Percentiles rank a stretch among this genome's conserved stretches.
These are phyloP conservation scores for Nysson spinosus DNA, from an alignment of 2,888 invertebrate species.

Conservation along the genomic window DNA sequence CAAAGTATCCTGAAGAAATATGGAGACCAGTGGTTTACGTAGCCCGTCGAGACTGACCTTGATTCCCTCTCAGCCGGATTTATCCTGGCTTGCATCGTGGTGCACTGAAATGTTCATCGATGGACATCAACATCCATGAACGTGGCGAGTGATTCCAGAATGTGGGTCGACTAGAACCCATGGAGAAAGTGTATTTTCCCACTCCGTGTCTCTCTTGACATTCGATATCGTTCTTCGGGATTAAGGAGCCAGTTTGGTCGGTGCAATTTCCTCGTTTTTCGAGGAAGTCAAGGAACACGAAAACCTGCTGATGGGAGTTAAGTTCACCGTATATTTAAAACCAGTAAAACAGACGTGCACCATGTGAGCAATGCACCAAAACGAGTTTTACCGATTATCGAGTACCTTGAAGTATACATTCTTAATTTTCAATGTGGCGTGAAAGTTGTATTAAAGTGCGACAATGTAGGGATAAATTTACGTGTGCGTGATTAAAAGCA, in stretches of 20 bases:
- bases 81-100: constrained; percentile 19
- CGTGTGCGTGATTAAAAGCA: too few relatives aligned
- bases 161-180: constrained; percentile 71
- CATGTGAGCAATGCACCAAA: too few relatives aligned
- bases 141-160: constrained; percentile 66
- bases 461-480: too few relatives aligned
- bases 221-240: constrained; percentile 52
- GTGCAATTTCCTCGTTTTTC: too few relatives aligned
- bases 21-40: neutral
- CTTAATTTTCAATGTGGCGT: too few relatives aligned
- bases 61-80: constrained; percentile 60
- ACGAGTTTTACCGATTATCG: too few relatives aligned
- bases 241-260: constrained; percentile 11
- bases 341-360: too few relatives aligned
- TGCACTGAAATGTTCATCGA: constrained; percentile 24
- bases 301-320: neutral
- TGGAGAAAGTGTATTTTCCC: constrained; percentile 73
- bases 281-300: neutral
- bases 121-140: constrained; percentile 65
- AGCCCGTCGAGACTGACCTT: constrained; percentile 73
- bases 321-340: too few relatives aligned
- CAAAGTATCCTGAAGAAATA: too few relatives aligned
- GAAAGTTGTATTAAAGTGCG: too few relatives aligned
- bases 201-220: constrained; percentile 48
- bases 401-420: too few relatives aligned